A percentile compares a stretch with the other conserved stretches of the same genome.
Evolutionary conservation across 2,888 invertebrate genomes (phyloP).

Genomic region (Schizotus pectinicornis): DNA sequence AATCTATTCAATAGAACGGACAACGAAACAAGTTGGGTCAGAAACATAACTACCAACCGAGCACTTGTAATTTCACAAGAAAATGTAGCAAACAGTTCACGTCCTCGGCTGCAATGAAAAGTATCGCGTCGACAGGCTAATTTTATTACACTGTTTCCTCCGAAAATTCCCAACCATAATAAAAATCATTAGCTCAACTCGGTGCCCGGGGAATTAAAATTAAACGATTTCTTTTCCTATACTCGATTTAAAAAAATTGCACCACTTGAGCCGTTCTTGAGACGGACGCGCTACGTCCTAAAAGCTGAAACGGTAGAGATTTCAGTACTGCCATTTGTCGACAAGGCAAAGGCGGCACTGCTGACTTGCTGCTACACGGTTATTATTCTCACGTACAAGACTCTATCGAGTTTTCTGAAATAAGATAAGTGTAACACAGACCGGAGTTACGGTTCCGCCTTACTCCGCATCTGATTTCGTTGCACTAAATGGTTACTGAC

Average conservation of each 20-base stretch:
- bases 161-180: too few relatives aligned
- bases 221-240: too few relatives aligned
- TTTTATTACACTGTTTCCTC: too few relatives aligned
- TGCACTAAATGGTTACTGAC: conserved; percentile 12
- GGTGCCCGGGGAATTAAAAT: too few relatives aligned
- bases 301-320: conserved; percentile 17
- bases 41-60: not conserved
- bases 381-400: conserved; percentile 32
- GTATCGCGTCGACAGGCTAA: too few relatives aligned
- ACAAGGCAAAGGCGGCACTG: conserved; percentile 31
- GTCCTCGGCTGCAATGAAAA: too few relatives aligned
- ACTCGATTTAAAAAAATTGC: too few relatives aligned
- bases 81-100: too few relatives aligned
- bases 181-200: too few relatives aligned
- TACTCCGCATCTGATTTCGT: conserved; percentile 11
- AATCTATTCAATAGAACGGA: conserved; percentile 19
- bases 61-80: not conserved
- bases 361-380: conserved; percentile 29
- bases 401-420: conserved; percentile 22
- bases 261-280: too few relatives aligned
- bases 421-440: conserved; percentile 29
- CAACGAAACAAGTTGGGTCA: conserved; percentile 16
- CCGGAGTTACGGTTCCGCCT: conserved; percentile 1
- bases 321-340: conserved; percentile 25
- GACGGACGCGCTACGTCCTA: too few relatives aligned